These are phyloP conservation scores for Danaus melanippus DNA, from an alignment of 1,140 invertebrate genomes.

Conservation along the genomic window DNA sequence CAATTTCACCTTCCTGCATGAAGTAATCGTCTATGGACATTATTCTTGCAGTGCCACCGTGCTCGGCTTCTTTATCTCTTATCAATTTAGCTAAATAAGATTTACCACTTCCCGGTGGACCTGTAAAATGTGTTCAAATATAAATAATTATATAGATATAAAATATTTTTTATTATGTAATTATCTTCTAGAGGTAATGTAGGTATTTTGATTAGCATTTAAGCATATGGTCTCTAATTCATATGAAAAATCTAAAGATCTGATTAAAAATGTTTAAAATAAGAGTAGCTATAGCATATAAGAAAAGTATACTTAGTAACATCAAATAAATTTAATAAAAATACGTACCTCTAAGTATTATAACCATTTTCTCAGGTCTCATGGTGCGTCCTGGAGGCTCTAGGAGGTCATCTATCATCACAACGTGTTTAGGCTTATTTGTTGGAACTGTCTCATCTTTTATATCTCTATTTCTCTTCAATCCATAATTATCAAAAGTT, in stretches of 20 bases:
- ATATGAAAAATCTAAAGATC: too few relatives aligned
- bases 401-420: constrained; percentile 89
- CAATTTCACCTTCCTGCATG: constrained; percentile 89
- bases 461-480: constrained; percentile 28
- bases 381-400: constrained; percentile 80
- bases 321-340: neutral
- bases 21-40: constrained; percentile 97
- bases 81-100: constrained; percentile 90
- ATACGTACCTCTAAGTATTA: constrained; percentile 86
- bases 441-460: constrained; percentile 19
- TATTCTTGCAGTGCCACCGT: constrained; percentile 81
- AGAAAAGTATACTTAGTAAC: too few relatives aligned
- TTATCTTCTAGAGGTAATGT: neutral
- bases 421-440: constrained; percentile 50
- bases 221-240: too few relatives aligned
- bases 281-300: too few relatives aligned
- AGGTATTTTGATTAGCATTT: too few relatives aligned
- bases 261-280: too few relatives aligned
- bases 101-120: constrained; percentile 92
- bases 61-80: constrained; percentile 78
- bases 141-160: neutral
- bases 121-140: constrained; percentile 48
- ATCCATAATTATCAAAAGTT: constrained; percentile 22
- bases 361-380: constrained; percentile 86
- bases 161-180: neutral